Conservation (phyloP, 2,113 vertebrate genomes). For the western clawed frog (Xenopus tropicalis) region DNA sequence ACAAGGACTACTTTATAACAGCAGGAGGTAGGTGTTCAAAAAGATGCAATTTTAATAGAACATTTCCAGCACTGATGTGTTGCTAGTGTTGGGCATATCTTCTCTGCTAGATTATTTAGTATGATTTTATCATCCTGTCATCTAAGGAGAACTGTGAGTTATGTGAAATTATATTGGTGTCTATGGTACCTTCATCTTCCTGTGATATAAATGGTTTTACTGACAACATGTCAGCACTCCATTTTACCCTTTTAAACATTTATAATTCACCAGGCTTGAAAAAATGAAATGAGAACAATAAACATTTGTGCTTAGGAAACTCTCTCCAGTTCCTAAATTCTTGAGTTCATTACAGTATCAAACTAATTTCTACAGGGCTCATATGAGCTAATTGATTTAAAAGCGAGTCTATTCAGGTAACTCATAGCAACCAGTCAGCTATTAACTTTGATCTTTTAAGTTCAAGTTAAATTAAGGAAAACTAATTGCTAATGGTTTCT, state of each 20-base stretch:
- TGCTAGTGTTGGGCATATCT: slow-evolving; percentile 33
- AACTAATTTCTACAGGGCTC: no score
- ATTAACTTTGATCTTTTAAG: no score
- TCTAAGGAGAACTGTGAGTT: slow-evolving; percentile 19
- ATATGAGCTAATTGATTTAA: no score
- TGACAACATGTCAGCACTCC: slow-evolving; percentile 2
- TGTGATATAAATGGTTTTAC: slow-evolving; percentile 13
- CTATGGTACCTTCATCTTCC: slow-evolving; percentile 1
- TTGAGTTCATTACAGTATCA: no score
- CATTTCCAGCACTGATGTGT: slow-evolving; percentile 41
- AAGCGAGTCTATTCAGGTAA: no score
- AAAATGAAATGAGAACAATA: not conserved
- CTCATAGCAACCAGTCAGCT: no score
- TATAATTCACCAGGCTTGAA: not conserved
- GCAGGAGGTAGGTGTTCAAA: slow-evolving; percentile 29
- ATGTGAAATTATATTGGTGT: slow-evolving; percentile 37
- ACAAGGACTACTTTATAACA: slow-evolving; percentile 37
- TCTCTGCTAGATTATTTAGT: slow-evolving; percentile 34
- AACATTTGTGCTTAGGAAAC: not conserved
- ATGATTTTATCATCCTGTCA: slow-evolving; percentile 40
- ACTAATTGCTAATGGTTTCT: no score
- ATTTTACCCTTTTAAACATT: not conserved
- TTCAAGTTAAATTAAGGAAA: no score
- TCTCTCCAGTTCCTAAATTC: not conserved
- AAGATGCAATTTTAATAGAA: slow-evolving; percentile 39